A percentile compares a stretch with the other conserved stretches of the same genome.
phyloP scores from a whole-genome alignment of 1,140 invertebrate species.

The Odontomachus brunneus region DNA sequence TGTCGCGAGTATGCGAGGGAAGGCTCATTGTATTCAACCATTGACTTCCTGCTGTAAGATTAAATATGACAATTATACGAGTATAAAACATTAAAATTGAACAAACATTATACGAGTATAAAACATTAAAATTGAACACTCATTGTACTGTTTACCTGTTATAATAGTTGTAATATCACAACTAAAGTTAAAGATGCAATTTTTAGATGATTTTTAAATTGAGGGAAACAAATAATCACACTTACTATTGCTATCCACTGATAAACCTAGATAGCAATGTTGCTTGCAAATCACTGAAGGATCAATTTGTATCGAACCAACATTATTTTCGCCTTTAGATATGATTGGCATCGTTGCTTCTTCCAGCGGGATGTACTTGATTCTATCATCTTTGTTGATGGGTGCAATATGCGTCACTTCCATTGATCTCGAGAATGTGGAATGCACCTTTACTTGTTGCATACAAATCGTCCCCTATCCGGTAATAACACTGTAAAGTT shows the following conservation, averaged over 20 bases:
- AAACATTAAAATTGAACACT: slow-evolving; percentile 1
- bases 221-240: background rate
- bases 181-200: too few species aligned
- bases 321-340: slow-evolving; percentile 84
- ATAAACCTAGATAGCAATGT: slow-evolving; percentile 91
- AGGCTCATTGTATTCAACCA: slow-evolving; percentile 91
- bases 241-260: slow-evolving; percentile 87
- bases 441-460: slow-evolving; percentile 90
- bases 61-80: background rate
- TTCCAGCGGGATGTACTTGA: slow-evolving; percentile 83
- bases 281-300: slow-evolving; percentile 89
- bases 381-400: slow-evolving; percentile 85
- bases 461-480: slow-evolving; percentile 91
- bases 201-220: background rate
- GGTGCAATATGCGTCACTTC: slow-evolving; percentile 86
- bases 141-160: background rate
- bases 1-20: slow-evolving; percentile 87
- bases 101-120: background rate
- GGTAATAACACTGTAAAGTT: slow-evolving; percentile 72
- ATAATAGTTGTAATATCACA: background rate
- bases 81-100: background rate
- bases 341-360: slow-evolving; percentile 79
- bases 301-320: slow-evolving; percentile 88
- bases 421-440: slow-evolving; percentile 91
- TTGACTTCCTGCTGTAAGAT: slow-evolving; percentile 86